Conservation (phyloP, 1,140 invertebrate species). For the Diabrotica undecimpunctata region DNA sequence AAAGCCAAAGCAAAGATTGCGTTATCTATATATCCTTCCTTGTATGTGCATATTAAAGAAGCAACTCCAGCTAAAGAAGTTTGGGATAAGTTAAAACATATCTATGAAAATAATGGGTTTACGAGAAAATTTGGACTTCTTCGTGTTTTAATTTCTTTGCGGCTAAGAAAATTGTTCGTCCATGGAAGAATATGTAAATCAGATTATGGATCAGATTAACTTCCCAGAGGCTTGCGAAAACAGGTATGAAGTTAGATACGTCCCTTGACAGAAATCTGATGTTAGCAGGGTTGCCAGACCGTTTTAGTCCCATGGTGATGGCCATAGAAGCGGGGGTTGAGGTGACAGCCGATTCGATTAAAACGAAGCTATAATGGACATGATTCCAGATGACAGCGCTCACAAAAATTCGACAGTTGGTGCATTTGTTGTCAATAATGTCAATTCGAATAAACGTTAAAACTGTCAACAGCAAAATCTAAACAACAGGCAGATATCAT, state of each 20-base stretch:
- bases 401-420: too few species aligned
- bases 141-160: conserved; percentile 25
- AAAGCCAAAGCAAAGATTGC: conserved; percentile 39
- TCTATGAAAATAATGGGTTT: conserved; percentile 20
- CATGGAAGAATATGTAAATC: conserved; percentile 25
- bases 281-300: neutral
- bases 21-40: conserved; percentile 36
- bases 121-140: conserved; percentile 19
- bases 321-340: neutral
- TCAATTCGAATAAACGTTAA: too few species aligned
- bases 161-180: conserved; percentile 26
- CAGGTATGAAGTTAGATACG: neutral
- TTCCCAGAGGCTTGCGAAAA: conserved; percentile 15
- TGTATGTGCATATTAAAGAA: conserved; percentile 40
- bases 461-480: too few species aligned
- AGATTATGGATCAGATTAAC: conserved; percentile 33
- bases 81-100: conserved; percentile 37
- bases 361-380: neutral
- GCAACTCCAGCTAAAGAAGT: conserved; percentile 30
- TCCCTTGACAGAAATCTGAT: neutral
- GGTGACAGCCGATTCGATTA: neutral
- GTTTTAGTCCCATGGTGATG: neutral
- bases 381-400: neutral
- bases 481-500: too few species aligned
- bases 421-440: too few species aligned